Base-by-base conservation (phyloP, 2,797 vertebrate species). In the Numenius phaeopus region DNA sequence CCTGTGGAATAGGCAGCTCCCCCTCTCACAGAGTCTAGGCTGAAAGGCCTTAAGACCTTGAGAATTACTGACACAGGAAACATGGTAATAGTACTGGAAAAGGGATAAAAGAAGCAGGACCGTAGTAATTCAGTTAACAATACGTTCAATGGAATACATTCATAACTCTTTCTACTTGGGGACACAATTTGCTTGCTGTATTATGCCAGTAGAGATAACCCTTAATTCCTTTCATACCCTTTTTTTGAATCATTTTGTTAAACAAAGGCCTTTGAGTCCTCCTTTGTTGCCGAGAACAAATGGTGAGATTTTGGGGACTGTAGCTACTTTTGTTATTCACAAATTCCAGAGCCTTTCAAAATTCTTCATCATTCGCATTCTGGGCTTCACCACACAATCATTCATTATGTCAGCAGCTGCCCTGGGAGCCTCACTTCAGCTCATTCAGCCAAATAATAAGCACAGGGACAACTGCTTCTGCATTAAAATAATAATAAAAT, bases 351-450 rank as follows among this genome's bases (percentile, higher is more conserved):
- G 97, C 96, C 97, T 98, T 98, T 98, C 96, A 98, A 95, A 98
- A 98, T 97, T 98, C 97, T 96, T 98, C 97, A 97, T 97, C 96
- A 96, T 98, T 98, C 97, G 91, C 96, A 96, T 97, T 98, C 97
- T 98, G 83, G 83, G 93, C 96, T 98, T 94, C 90, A 91, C 89
- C 81, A 93, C 92, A 98, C 96, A 98, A 98, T 98, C 98, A 96
- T 97, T 98, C 98, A 97, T 98, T 98, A 97, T 98, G 98, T 98
- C 98, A 97, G 98, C 97, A 98, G 98, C 98, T 98, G 98, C 96
- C 97, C 62, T 11, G 97, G 97, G 97, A 97, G 90, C 89, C 96
- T 96, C 85, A 83, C 97, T 97, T 98, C 95, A 92, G 91, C 97
- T 98, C 98, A 97, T 97, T 98, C 97, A 98, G 96, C 95, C 97